Evolutionary conservation across 1,140 invertebrate species (phyloP).

Genomic region (Camponotus pennsylvanicus): DNA sequence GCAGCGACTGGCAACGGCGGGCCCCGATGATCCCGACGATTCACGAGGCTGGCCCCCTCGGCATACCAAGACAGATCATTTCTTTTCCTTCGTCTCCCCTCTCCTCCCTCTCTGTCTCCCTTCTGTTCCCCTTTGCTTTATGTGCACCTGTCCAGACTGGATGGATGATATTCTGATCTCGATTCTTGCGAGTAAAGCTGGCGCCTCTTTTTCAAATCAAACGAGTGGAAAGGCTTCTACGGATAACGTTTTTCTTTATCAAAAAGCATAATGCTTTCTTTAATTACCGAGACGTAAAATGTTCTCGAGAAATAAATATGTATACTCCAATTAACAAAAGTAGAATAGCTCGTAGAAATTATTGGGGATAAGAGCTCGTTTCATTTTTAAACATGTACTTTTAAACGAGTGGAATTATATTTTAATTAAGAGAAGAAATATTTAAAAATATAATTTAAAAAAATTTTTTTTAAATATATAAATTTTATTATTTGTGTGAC

Average conservation of each 20-base stretch:
- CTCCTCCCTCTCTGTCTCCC: constrained; percentile 25
- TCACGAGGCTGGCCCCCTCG: constrained; percentile 74
- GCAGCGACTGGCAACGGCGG: constrained; percentile 68
- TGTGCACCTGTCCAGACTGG: constrained; percentile 73
- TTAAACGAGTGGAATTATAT: not conserved
- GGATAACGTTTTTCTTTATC: not conserved
- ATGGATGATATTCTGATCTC: constrained; percentile 60
- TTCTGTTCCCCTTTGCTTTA: constrained; percentile 58
- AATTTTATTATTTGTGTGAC: not conserved
- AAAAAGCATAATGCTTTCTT: not conserved
- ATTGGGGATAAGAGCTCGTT: too few relatives aligned
- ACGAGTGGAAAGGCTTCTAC: not conserved
- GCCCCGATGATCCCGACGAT: constrained; percentile 74
- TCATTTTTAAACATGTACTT: not conserved
- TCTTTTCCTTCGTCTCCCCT: constrained; percentile 59
- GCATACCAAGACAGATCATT: constrained; percentile 79
- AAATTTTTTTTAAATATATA: not conserved
- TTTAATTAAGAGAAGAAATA: not conserved
- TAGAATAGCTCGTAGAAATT: not conserved
- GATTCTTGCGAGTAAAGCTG: constrained; percentile 44
- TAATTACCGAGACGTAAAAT: not conserved
- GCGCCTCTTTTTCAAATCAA: not conserved
- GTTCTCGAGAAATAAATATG: not conserved
- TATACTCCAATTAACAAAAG: not conserved
- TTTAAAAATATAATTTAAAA: not conserved